Percentiles rank a stretch among this genome's conserved stretches.
These are phyloP conservation scores for Endotricha flammealis DNA, from an alignment of 2,888 invertebrate species.

Conservation along the genomic window DNA sequence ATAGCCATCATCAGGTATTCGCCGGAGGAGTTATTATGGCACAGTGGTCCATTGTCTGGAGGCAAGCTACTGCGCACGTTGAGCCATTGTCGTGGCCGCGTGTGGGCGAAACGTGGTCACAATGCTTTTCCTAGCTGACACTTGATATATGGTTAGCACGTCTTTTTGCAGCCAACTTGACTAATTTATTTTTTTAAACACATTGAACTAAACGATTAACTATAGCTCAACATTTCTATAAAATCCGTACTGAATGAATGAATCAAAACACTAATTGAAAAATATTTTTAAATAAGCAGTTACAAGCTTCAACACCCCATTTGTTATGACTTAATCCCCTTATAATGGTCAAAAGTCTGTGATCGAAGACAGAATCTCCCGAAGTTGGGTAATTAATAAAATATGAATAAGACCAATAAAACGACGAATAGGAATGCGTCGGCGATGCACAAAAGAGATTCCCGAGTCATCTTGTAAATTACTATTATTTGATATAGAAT, in stretches of 20 bases:
- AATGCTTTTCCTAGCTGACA: constrained; percentile 23
- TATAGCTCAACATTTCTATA: too few relatives aligned
- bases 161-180: constrained; percentile 14
- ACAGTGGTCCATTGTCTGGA: constrained; percentile 57
- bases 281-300: constrained; percentile 4
- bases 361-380: constrained; percentile 16
- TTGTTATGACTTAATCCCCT: constrained; percentile 11
- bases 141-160: constrained; percentile 23
- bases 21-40: constrained; percentile 43
- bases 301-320: constrained; percentile 8
- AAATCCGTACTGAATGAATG: constrained; percentile 3
- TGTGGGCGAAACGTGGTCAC: constrained; percentile 49
- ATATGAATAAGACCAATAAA: constrained; percentile 62
- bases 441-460: constrained; percentile 66
- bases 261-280: not conserved
- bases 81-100: constrained; percentile 44
- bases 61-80: constrained; percentile 59
- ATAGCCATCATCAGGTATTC: constrained; percentile 41
- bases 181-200: constrained; percentile 8
- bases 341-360: constrained; percentile 11
- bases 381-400: constrained; percentile 54
- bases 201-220: too few relatives aligned
- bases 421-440: constrained; percentile 63
- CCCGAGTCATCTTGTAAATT: constrained; percentile 69
- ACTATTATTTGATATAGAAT: constrained; percentile 75